Percentiles rank a stretch among this genome's conserved stretches.
Evolutionary conservation across 2,888 invertebrate genomes (phyloP).

Genomic region (Orchesellides sinensis): DNA sequence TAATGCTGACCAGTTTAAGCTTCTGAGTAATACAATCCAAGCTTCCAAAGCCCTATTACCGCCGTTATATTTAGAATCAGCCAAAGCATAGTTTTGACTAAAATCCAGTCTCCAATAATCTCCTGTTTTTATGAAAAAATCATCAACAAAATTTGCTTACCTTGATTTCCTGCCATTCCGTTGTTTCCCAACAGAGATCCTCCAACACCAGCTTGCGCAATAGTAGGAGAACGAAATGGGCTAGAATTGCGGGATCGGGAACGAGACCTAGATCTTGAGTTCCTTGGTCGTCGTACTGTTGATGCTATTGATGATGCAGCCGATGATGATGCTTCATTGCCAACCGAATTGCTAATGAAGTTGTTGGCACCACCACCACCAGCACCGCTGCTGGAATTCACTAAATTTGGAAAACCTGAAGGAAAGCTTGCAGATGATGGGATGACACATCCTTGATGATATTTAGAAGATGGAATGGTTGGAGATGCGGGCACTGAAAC

Average conservation of each 20-base stretch:
- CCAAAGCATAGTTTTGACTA: too few species aligned
- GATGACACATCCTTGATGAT: slow-evolving; percentile 68
- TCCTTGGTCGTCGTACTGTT: slow-evolving; percentile 33
- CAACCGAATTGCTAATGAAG: slow-evolving; percentile 34
- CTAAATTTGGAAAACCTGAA: slow-evolving; percentile 56
- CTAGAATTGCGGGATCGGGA: slow-evolving; percentile 52
- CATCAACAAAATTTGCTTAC: slow-evolving; percentile 37
- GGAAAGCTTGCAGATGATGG: slow-evolving; percentile 60
- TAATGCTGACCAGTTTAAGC: too few species aligned
- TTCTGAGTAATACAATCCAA: too few species aligned
- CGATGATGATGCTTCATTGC: slow-evolving; percentile 41
- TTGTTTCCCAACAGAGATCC: not conserved
- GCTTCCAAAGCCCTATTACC: too few species aligned
- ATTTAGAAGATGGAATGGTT: slow-evolving; percentile 61
- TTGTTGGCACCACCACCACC: slow-evolving; percentile 8
- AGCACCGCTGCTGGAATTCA: not conserved
- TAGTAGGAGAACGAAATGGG: slow-evolving; percentile 18
- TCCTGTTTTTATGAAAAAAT: too few species aligned
- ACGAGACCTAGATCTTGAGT: slow-evolving; percentile 40
- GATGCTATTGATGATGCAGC: slow-evolving; percentile 12
- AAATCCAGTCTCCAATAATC: too few species aligned
- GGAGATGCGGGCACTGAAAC: slow-evolving; percentile 64
- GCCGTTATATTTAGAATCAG: too few species aligned
- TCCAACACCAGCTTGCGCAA: not conserved
- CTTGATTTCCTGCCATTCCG: slow-evolving; percentile 1